Evolutionary conservation across 2,113 vertebrate genomes (phyloP).

Genomic region (Malaclemys terrapin): DNA sequence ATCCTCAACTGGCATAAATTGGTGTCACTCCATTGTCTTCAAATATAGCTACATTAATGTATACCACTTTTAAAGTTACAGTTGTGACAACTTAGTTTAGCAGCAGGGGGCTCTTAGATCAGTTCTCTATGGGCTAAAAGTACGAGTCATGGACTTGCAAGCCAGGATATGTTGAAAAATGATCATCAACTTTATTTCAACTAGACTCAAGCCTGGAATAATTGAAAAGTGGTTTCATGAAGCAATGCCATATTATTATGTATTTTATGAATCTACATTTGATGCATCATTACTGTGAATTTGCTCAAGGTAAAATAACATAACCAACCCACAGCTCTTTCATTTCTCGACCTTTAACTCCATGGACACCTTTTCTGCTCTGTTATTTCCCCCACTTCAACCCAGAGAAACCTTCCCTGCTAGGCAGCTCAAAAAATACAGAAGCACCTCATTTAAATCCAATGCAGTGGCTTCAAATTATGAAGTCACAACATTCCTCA

Average conservation of each 20-base stretch:
- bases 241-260: neutral
- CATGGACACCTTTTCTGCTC: slow-evolving; percentile 22
- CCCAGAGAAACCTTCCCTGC: neutral
- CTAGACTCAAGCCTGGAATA: neutral
- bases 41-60: neutral
- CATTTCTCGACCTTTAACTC: neutral
- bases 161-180: neutral
- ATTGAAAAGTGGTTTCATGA: neutral
- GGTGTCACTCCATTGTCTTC: neutral
- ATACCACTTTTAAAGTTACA: neutral
- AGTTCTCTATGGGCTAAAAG: neutral
- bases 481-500: neutral
- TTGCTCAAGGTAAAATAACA: slow-evolving; percentile 35
- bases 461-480: neutral
- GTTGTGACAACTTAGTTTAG: neutral
- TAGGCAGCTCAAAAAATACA: neutral
- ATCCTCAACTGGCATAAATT: neutral
- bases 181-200: slow-evolving; percentile 12
- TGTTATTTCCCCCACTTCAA: neutral
- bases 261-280: slow-evolving; percentile 17
- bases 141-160: neutral
- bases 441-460: neutral
- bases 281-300: neutral
- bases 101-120: rapidly evolving
- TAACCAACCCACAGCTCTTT: neutral